Percentiles rank a stretch among this genome's conserved stretches.
These are phyloP conservation scores for Garra rufa DNA, from an alignment of 2,113 vertebrate species.

Conservation along the genomic window DNA sequence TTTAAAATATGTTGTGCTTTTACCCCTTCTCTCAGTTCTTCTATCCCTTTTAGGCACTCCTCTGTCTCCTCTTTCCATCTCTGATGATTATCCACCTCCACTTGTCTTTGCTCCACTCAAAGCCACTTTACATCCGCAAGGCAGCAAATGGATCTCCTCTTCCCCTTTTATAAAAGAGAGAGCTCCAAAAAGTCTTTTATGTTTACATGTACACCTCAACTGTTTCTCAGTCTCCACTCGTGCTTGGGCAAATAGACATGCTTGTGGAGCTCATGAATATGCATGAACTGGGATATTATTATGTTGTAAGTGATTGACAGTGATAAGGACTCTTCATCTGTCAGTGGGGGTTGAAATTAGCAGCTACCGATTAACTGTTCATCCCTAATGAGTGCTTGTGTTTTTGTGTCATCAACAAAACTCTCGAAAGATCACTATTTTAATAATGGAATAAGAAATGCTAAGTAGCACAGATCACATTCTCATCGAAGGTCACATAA, in stretches of 20 bases:
- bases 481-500: background rate
- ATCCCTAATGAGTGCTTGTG: constrained; percentile 35
- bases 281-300: constrained; percentile 51
- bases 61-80: background rate
- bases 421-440: constrained; percentile 32
- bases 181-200: constrained; percentile 11
- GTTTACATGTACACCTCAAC: constrained; percentile 25
- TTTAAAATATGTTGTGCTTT: constrained; percentile 5
- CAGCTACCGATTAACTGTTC: constrained; percentile 47
- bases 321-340: constrained; percentile 45
- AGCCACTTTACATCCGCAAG: constrained; percentile 22
- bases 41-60: constrained; percentile 8
- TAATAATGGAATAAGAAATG: constrained; percentile 36
- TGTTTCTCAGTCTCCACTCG: constrained; percentile 1
- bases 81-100: constrained; percentile 34
- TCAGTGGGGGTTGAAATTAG: constrained; percentile 48
- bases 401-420: constrained; percentile 38
- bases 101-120: constrained; percentile 21
- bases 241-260: background rate
- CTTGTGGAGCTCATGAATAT: constrained; percentile 64
- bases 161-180: background rate
- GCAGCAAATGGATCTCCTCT: constrained; percentile 23
- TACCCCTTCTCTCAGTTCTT: background rate
- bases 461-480: constrained; percentile 5
- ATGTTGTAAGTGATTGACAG: constrained; percentile 41